Base-by-base conservation (phyloP, 2,888 invertebrate species). In the Pteria penguin region DNA sequence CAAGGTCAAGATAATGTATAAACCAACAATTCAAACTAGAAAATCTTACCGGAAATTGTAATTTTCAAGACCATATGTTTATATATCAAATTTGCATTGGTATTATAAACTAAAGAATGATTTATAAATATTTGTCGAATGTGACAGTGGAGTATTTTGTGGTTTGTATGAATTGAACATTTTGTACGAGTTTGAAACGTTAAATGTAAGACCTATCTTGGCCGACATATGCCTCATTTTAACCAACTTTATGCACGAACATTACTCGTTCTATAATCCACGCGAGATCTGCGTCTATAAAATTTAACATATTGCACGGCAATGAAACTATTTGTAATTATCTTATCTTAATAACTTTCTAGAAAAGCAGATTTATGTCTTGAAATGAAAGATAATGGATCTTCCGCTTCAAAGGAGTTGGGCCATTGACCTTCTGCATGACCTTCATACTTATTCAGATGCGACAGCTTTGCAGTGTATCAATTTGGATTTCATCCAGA, bases 21-120 rank as follows among this genome's bases (percentile, higher is more conserved):
- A 68, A 68, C 68, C 33, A 52, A 11, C 31, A 57, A 52, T 68
- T 68, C 57, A 68, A 68, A 68, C 55, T 68, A 57, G 72, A 72
- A 72, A 63, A 65, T 72, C 65, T 65, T 65, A 31, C 65, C 72
- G 72, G 72, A 72, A 72, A 65, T 72, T 65, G 57, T 65, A 65
- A 72, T 62, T 72, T 72, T 72, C 55, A 65, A 65, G 72, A 65
- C 54, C 65, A 65, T 65, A 65, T 72, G 72, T 72, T 72, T 72
- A 72, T 29, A 57, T 72, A 58, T 72, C 65, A 72, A 72, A 65
- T 72, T 72, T 65, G 65, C 57, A 72, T 72, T 72, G 63, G 72
- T 65, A 72, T 63, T 63, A 65, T 65, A 57, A 63, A 72, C 65
- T 65, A 27, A 54, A 57, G 55, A 72, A 72, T 62, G 54, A 72